Conservation (phyloP, 2,113 vertebrate species). For the Periophthalmus modestus region DNA sequence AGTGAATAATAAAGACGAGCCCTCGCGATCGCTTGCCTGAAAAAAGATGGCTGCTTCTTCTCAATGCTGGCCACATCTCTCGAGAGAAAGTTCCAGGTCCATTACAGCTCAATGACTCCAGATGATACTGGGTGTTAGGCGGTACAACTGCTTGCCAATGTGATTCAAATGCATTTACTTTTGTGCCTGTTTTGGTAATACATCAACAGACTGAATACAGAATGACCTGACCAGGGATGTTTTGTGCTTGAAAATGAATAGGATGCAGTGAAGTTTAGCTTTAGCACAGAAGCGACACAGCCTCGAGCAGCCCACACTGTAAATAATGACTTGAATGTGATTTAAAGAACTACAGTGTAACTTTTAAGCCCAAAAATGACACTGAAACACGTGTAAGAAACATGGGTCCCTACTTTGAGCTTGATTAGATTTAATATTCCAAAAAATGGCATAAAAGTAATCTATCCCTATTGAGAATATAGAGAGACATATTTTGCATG, state of each 20-base stretch:
- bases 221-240: not conserved
- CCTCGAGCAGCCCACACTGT: not conserved
- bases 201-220: not conserved
- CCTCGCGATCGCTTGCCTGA: not conserved
- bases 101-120: slow-evolving; percentile 7
- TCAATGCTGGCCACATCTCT: slow-evolving; percentile 4
- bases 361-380: no score
- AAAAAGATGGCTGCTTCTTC: slow-evolving; percentile 5
- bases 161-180: not conserved
- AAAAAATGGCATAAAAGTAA: no score
- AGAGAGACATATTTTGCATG: no score
- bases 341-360: no score
- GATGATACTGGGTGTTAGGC: slow-evolving; percentile 5
- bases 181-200: not conserved
- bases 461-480: no score
- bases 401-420: no score
- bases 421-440: no score
- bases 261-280: no score
- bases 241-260: not conserved
- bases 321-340: no score
- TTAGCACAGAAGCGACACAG: not conserved
- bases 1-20: slow-evolving; percentile 21
- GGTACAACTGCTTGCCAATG: not conserved
- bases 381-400: no score
- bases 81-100: not conserved